Evolutionary conservation across 2,797 vertebrate genomes (phyloP).

Genomic region (Hydrolagus colliei): DNA sequence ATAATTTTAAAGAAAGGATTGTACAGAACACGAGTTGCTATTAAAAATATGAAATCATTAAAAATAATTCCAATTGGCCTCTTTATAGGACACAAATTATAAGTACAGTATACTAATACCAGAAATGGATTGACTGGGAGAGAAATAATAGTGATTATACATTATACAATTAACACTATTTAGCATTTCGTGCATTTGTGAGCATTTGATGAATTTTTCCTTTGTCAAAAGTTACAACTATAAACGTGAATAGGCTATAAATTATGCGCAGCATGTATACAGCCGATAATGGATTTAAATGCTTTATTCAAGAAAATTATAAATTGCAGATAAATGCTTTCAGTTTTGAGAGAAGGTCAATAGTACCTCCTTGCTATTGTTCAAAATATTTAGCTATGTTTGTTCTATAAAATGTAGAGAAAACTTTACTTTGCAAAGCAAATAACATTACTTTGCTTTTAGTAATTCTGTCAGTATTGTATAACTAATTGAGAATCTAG

Average conservation of each 20-base stretch:
- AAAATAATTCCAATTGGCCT: background rate
- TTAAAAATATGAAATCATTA: constrained; percentile 5
- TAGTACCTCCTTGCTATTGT: background rate
- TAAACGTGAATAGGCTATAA: background rate
- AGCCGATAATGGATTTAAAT: background rate
- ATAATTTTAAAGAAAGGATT: background rate
- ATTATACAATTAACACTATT: background rate
- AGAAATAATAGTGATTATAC: background rate
- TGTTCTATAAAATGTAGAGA: background rate
- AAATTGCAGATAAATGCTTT: background rate
- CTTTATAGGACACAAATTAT: background rate
- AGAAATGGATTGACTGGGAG: background rate
- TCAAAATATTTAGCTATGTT: background rate
- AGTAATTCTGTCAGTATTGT: background rate
- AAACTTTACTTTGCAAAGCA: too few species aligned
- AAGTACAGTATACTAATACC: background rate
- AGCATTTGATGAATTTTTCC: background rate
- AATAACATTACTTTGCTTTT: constrained; percentile 1
- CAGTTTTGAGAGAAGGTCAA: background rate
- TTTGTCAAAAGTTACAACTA: background rate
- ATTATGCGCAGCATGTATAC: background rate
- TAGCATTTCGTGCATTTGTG: background rate
- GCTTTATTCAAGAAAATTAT: background rate
- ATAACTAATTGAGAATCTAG: background rate
- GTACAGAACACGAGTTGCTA: background rate